Evolutionary conservation across 2,888 invertebrate species (phyloP), one percentile per base, ranked within the genome.

Genomic region (Sycophila texana): DNA sequence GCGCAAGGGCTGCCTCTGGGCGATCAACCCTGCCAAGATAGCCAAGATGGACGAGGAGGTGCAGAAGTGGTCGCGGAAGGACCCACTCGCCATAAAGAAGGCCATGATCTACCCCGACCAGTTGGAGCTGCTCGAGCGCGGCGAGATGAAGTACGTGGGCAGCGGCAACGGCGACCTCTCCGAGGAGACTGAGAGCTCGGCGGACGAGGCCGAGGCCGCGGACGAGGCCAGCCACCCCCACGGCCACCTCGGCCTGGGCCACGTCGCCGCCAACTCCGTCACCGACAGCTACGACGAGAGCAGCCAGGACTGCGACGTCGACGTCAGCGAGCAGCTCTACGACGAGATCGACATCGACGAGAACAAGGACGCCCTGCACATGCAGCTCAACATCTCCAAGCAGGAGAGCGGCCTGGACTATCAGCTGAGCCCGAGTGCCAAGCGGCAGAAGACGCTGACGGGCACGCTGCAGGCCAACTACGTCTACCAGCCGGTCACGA

Each of bases 41-140:
- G 94, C 95, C 20, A 99, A 99, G 92, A 98, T 99, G 98, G 98
- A 99, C 86, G 98, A 98, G 89, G 99, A 99, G 91, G 97, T 99
- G 71, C 96, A 96, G 86, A 99, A 99, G 88, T 99, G 98, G 98
- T 96, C 98, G 26, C 94, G 97, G 83, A 98, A 99, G 91, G 98
- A 99, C 91, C 97, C 98, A 0, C 93, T 94, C 83, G 97, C 97
- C 12, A 98, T 98, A 77, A 95, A 96, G 85, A 96, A 96, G 86
- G 97, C 98, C 3, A 98, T 99, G 98, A 95, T 97, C 57, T 96
- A 95, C 92, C 98, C 99, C 91, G 96, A 97, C 84, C 94, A 95
- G 87, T 91, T 97, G 85, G 96, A 97, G 87, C 92, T 95, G 0
- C 88, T 97, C 58, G 97, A 97, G 89, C 93, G 96, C 2, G 97